These are phyloP conservation scores for Parazoanthus darwini DNA, from an alignment of 92 coral and sea anemone species.

Conservation along the genomic window DNA sequence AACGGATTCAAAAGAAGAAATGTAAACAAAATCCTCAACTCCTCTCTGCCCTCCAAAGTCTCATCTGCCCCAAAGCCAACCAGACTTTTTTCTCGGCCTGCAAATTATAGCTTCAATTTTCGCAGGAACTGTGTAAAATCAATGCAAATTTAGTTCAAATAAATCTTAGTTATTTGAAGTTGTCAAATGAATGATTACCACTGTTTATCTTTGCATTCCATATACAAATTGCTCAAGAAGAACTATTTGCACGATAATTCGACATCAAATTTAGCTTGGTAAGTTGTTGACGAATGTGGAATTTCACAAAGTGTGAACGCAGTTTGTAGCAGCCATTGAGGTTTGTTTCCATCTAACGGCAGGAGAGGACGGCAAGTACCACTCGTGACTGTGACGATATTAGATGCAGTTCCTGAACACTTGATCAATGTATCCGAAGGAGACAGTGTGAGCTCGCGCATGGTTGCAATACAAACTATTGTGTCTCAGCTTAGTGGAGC, in stretches of 20 bases:
- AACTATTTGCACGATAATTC: not conserved
- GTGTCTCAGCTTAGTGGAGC: slow-evolving; percentile 16
- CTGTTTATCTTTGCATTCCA: not conserved
- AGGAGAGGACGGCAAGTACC: not conserved
- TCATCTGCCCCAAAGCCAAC: too few relatives aligned
- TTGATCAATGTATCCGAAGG: not conserved
- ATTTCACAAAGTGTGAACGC: not conserved
- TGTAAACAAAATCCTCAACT: too few relatives aligned
- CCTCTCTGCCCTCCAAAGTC: too few relatives aligned
- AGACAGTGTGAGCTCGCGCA: not conserved
- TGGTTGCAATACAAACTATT: slow-evolving; percentile 8
- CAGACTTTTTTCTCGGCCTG: too few relatives aligned
- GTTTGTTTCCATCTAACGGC: not conserved
- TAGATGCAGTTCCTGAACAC: not conserved
- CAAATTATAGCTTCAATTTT: not conserved
- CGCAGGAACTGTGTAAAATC: not conserved
- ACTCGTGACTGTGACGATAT: not conserved
- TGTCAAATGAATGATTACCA: slow-evolving; percentile 7
- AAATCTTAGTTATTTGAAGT: not conserved
- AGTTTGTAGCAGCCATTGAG: not conserved
- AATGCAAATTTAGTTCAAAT: not conserved
- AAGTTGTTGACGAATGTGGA: slow-evolving; percentile 10
- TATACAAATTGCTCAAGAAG: slow-evolving; percentile 14
- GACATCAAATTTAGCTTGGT: not conserved
- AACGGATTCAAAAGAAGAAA: too few relatives aligned